phyloP scores from a whole-genome alignment of 2,888 invertebrate genomes.

The Philereme transversata region DNA sequence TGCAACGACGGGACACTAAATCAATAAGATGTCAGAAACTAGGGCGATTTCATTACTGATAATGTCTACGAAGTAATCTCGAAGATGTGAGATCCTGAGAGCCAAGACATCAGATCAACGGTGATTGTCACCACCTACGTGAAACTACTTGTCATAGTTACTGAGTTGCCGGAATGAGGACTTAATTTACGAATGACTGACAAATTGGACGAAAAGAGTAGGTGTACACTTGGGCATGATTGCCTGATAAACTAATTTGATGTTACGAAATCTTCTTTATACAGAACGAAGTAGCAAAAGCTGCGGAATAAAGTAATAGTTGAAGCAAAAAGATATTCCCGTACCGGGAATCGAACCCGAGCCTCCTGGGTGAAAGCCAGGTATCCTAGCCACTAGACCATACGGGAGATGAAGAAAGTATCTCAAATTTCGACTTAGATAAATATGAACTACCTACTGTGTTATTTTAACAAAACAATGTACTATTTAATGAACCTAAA shows the following conservation, averaged over 20 bases:
- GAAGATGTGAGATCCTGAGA: constrained; percentile 25
- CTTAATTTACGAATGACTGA: constrained; percentile 34
- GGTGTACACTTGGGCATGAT: constrained; percentile 20
- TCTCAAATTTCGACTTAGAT: not conserved
- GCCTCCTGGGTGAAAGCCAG: constrained; percentile 89
- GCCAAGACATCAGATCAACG: constrained; percentile 33
- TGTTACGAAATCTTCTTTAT: constrained; percentile 16
- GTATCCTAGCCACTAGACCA: constrained; percentile 89
- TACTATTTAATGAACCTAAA: not conserved
- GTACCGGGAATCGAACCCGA: constrained; percentile 90
- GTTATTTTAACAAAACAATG: not conserved
- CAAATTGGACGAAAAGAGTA: constrained; percentile 35
- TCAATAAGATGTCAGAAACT: constrained; percentile 24
- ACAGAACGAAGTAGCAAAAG: constrained; percentile 5
- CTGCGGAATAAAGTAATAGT: not conserved
- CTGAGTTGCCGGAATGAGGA: constrained; percentile 26
- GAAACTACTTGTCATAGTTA: constrained; percentile 17
- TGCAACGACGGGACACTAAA: constrained; percentile 1
- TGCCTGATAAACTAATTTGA: constrained; percentile 17
- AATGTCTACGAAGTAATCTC: constrained; percentile 7
- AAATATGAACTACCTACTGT: no score
- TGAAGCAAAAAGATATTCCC: constrained; percentile 66
- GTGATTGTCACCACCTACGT: constrained; percentile 39
- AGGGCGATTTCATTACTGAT: constrained; percentile 30
- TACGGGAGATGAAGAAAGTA: constrained; percentile 68